Conservation (phyloP, 2,113 vertebrate genomes). For the Hippolais icterina region DNA sequence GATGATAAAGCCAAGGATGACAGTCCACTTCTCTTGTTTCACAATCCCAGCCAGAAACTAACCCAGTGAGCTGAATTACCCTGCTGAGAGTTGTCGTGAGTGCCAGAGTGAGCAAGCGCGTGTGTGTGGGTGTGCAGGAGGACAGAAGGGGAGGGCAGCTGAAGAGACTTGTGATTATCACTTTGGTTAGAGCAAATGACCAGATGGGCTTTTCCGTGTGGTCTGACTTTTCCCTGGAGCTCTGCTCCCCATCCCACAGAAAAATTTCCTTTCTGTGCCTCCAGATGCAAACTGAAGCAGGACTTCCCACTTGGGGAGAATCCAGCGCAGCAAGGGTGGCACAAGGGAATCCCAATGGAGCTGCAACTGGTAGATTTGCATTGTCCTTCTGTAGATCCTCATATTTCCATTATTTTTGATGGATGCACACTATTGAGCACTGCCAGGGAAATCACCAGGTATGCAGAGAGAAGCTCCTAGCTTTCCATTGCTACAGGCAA, state of each 20-base stretch:
- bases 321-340: background rate
- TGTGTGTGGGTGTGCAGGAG: background rate
- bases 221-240: background rate
- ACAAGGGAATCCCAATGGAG: background rate
- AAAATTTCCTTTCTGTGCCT: background rate
- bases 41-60: background rate
- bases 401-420: background rate
- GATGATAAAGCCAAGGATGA: background rate
- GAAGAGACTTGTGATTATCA: background rate
- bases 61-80: background rate
- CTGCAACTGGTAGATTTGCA: background rate
- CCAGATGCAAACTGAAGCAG: background rate
- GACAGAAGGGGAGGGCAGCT: background rate
- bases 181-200: background rate
- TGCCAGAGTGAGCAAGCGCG: background rate
- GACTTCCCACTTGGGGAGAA: background rate
- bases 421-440: rapidly evolving
- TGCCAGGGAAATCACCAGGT: background rate
- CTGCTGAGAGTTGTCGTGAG: background rate
- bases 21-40: conserved; percentile 8
- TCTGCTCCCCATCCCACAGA: background rate
- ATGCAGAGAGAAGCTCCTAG: background rate
- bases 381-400: background rate
- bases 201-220: background rate
- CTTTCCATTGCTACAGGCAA: background rate